Percentiles rank a stretch among this genome's conserved stretches.
Conservation (phyloP, 2,888 invertebrate genomes). For the Portevinia maculata region DNA sequence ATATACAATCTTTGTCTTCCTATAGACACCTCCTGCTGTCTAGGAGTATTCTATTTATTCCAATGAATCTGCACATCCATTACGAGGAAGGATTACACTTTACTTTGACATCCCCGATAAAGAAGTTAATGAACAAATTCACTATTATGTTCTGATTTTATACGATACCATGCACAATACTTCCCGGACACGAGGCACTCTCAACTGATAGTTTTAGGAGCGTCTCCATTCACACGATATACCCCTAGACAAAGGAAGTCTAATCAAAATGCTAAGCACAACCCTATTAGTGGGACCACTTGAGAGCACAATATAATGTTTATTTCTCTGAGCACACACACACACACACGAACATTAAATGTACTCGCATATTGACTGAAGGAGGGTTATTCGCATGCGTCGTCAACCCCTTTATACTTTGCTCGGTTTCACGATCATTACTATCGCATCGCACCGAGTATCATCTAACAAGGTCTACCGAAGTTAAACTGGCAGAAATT, state of each 20-base stretch:
- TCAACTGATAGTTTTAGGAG: conserved; percentile 51
- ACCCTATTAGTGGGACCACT: conserved; percentile 66
- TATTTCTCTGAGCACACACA: conserved; percentile 15
- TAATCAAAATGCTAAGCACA: conserved; percentile 71
- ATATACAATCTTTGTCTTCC: background rate
- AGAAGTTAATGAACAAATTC: background rate
- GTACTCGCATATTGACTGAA: background rate
- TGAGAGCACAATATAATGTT: conserved; percentile 46
- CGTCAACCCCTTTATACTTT: conserved; percentile 36
- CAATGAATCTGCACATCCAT: conserved; percentile 8
- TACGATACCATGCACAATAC: conserved; percentile 14
- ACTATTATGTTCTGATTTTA: background rate
- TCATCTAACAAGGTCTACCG: conserved; percentile 28
- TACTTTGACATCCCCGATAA: conserved; percentile 26
- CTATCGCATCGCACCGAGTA: background rate
- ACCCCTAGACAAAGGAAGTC: conserved; percentile 71
- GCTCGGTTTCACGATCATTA: conserved; percentile 8
- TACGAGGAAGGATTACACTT: conserved; percentile 18
- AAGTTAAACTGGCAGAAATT: conserved; percentile 67
- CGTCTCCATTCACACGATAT: conserved; percentile 60
- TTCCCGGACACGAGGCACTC: conserved; percentile 47
- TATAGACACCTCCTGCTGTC: background rate
- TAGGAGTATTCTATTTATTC: conserved; percentile 10
- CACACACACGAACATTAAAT: conserved; percentile 2
- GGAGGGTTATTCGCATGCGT: conserved; percentile 61